A percentile compares a stretch with the other conserved stretches of the same genome.
phyloP scores from a whole-genome alignment of 2,797 vertebrate genomes.

The Cossypha polioptera region DNA sequence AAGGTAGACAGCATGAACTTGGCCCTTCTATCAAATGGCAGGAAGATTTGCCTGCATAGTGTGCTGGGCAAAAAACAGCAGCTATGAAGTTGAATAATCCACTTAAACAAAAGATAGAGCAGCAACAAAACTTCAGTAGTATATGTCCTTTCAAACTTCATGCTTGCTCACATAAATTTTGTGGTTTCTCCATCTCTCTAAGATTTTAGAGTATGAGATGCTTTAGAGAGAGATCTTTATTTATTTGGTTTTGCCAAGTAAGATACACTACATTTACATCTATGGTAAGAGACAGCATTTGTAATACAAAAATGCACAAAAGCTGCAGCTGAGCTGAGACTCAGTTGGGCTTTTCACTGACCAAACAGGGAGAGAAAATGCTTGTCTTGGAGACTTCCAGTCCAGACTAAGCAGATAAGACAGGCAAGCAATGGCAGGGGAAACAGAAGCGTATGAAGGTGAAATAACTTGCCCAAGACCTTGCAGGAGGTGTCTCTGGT shows the following conservation, averaged over 20 bases:
- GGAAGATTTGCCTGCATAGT: not conserved
- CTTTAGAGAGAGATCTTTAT: not conserved
- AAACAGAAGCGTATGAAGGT: not conserved
- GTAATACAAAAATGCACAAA: not conserved
- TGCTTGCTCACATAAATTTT: not conserved
- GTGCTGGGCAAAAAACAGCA: not conserved
- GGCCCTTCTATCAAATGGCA: not conserved
- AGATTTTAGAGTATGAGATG: not conserved
- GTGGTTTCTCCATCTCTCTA: not conserved
- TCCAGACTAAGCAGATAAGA: not conserved
- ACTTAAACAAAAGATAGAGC: not conserved
- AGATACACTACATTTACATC: not conserved
- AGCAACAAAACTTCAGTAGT: not conserved
- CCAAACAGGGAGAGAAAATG: not conserved
- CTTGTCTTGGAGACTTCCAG: not conserved
- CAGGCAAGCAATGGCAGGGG: not conserved
- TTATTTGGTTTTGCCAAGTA: not conserved
- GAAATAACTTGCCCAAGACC: not conserved
- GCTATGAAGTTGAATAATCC: not conserved
- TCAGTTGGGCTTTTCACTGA: not conserved
- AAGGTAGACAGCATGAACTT: not conserved
- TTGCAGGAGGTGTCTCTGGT: not conserved
- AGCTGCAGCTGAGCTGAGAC: not conserved
- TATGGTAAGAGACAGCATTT: not conserved
- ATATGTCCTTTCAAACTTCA: not conserved